Evolutionary conservation across 2,888 invertebrate genomes (phyloP).

Genomic region (Stenchaetothrips biformis): DNA sequence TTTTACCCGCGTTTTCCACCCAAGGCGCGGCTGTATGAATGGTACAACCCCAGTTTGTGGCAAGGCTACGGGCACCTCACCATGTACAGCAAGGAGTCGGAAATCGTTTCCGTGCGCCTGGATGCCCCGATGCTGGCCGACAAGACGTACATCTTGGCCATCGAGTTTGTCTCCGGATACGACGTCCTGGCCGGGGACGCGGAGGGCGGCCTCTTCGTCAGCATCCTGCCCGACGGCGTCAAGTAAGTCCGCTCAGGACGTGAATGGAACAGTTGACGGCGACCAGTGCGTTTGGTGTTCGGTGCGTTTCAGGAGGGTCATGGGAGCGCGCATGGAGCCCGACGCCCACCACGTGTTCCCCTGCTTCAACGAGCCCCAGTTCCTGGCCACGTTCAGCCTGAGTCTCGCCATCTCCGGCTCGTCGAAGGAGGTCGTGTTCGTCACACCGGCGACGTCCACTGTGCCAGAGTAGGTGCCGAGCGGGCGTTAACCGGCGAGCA

Average conservation of each 20-base stretch:
- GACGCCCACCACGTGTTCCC: not conserved
- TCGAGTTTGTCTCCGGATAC: not conserved
- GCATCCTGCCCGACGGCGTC: not conserved
- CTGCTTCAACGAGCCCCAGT: not conserved
- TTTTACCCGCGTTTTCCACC: not conserved
- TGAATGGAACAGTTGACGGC: not conserved
- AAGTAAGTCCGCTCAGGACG: not conserved
- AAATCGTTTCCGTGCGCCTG: not conserved
- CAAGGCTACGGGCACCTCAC: not conserved
- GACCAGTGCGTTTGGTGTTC: not conserved
- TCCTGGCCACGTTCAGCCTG: not conserved
- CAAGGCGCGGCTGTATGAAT: not conserved
- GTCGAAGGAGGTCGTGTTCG: not conserved
- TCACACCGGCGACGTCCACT: not conserved
- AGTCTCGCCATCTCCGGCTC: not conserved
- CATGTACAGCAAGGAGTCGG: not conserved
- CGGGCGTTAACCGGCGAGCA: not conserved
- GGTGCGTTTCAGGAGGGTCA: not conserved
- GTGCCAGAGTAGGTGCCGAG: not conserved
- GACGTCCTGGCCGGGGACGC: not conserved
- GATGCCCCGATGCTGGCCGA: not conserved
- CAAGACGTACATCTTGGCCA: not conserved
- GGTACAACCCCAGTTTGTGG: not conserved
- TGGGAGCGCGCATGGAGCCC: not conserved
- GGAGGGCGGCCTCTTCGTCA: not conserved